Evolutionary conservation across 2,797 vertebrate species (phyloP), one percentile per base, ranked within the genome.

Genomic region (Mastacembelus armatus): DNA sequence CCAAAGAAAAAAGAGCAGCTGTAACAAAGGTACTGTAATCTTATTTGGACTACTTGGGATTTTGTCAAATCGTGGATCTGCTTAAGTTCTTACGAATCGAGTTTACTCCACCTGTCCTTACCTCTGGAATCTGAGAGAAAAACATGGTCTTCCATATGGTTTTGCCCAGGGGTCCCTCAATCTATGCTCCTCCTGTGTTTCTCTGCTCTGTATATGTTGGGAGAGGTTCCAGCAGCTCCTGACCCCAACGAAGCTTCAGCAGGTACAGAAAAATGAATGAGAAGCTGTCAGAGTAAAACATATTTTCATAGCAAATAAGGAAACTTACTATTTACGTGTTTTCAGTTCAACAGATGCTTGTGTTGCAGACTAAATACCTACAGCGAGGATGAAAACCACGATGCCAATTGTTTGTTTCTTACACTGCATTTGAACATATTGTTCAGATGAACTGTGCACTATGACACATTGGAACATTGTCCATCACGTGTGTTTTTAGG

Each of bases 381-480:
- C 19, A 2, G n/a, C 10, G 32, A 32, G 7, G 10, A 4, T 14
- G 7, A 33, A 15, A 3, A 15, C 24, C 24, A 29, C 15, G 10
- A 11, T 19, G 7, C 7, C 8, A 15, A 36, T 24, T 63, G 27
- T 43, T 66, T 16, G 27, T 66, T 33, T 32, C 22, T 59, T 30
- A 22, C 12, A 8, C 19, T n/a, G 22, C 45, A 19, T 44, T 45
- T 0, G n/a, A 66, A 38, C 64, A 67, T 18, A 61, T n/a, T 50
- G 56, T 65, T 68, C 50, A 44, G 26, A 62, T 40, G 50, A 21
- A 35, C 63, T 66, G 8, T 44, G 47, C 33, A 18, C 10, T 16
- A 19, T 56, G 40, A 67, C 39, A 63, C 3, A 19, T 54, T 30
- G 55, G 29, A 51, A 43, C 35, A 36, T 6, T 62, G 72, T 72